Evolutionary conservation across 1,140 invertebrate genomes (phyloP).

Genomic region (Apis dorsata): DNA sequence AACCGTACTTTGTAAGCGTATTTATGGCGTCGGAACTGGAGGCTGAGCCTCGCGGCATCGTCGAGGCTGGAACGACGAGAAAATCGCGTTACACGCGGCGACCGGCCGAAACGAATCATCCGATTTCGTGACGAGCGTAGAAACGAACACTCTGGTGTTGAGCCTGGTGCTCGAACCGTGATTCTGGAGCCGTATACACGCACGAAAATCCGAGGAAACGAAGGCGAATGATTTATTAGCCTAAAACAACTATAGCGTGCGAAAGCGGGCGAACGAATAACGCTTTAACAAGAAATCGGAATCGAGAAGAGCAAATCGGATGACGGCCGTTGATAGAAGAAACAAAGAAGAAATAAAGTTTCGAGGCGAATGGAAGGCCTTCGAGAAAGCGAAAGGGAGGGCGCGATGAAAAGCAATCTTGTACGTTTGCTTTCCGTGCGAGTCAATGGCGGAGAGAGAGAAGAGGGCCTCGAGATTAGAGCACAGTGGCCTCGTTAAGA

Average conservation of each 20-base stretch:
- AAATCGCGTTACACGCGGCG: slow-evolving; percentile 50
- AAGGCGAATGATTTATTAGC: slow-evolving; percentile 31
- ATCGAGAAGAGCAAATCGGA: neutral
- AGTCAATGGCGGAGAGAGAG: slow-evolving; percentile 57
- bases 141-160: slow-evolving; percentile 2
- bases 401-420: slow-evolving; percentile 60
- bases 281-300: neutral
- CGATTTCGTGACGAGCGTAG: slow-evolving; percentile 41
- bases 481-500: slow-evolving; percentile 49
- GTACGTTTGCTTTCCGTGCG: slow-evolving; percentile 52
- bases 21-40: slow-evolving; percentile 45
- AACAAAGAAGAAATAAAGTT: slow-evolving; percentile 38
- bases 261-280: neutral
- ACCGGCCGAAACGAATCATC: slow-evolving; percentile 54
- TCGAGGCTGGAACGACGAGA: slow-evolving; percentile 23
- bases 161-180: neutral
- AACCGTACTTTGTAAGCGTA: slow-evolving; percentile 4
- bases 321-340: slow-evolving; percentile 12
- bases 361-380: neutral
- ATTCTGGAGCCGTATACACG: slow-evolving; percentile 3
- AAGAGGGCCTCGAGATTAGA: slow-evolving; percentile 38
- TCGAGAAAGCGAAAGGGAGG: slow-evolving; percentile 64
- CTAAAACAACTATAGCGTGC: slow-evolving; percentile 21
- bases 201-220: slow-evolving; percentile 19
- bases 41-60: slow-evolving; percentile 25